A percentile compares a stretch with the other conserved stretches of the same genome.
Conservation (phyloP, 2,797 vertebrate species). For the Florisuga fusca region DNA sequence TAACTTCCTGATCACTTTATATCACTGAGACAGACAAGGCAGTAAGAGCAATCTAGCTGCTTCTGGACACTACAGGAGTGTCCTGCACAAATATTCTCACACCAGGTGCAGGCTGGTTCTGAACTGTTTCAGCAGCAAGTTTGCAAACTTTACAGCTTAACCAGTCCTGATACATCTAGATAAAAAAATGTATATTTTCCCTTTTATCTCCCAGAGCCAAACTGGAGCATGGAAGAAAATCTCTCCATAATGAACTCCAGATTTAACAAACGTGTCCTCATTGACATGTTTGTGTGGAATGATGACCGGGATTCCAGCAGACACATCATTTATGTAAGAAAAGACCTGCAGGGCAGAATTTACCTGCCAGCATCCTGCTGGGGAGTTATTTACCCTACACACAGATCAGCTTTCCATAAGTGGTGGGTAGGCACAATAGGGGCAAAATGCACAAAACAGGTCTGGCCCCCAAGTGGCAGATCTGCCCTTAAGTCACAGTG, state of each 20-base stretch:
- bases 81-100: background rate
- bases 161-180: background rate
- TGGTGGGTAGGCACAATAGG: background rate
- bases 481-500: background rate
- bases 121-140: background rate
- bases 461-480: background rate
- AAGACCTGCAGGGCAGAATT: background rate
- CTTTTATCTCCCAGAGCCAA: constrained; percentile 78
- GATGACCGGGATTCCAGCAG: constrained; percentile 92
- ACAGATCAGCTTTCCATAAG: background rate
- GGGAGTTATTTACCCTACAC: background rate
- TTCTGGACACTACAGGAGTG: background rate
- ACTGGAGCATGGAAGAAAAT: constrained; percentile 90
- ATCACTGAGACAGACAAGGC: background rate
- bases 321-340: constrained; percentile 91
- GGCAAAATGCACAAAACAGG: background rate
- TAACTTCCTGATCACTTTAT: background rate
- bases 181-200: background rate
- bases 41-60: background rate
- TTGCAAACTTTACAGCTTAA: background rate
- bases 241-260: constrained; percentile 86
- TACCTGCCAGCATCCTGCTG: background rate
- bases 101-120: background rate
- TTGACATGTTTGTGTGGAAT: constrained; percentile 95
- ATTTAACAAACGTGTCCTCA: constrained; percentile 90